Percentiles rank a stretch among this genome's conserved stretches.
phyloP scores from a whole-genome alignment of 2,888 invertebrate genomes.

The Tipula lateralis region DNA sequence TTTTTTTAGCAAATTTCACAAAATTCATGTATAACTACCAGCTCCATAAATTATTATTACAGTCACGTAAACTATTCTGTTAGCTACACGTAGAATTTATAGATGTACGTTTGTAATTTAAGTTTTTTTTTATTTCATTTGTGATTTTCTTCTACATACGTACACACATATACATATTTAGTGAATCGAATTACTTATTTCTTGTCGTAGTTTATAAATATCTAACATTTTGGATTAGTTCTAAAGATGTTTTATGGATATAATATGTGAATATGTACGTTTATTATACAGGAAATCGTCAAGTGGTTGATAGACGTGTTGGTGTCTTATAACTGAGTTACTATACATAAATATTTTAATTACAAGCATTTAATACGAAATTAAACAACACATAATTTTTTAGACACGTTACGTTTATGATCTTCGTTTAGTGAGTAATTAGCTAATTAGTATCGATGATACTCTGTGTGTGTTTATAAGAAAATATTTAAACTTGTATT shows the following conservation, averaged over 20 bases:
- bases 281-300: not conserved
- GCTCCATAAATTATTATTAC: not conserved
- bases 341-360: not conserved
- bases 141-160: conserved; percentile 8
- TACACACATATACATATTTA: not conserved
- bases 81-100: conserved; percentile 24
- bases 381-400: not conserved
- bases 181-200: conserved; percentile 11
- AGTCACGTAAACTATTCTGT: conserved; percentile 24
- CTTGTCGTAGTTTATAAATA: not conserved
- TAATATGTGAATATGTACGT: not conserved
- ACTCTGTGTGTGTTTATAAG: too few species aligned
- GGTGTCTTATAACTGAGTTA: not conserved
- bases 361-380: conserved; percentile 2
- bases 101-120: conserved; percentile 24
- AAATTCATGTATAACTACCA: not conserved
- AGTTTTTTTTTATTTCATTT: conserved; percentile 4
- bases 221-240: not conserved
- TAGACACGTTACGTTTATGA: not conserved
- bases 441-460: too few species aligned
- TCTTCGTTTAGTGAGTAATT: too few species aligned
- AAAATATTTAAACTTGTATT: too few species aligned
- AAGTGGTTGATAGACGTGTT: not conserved
- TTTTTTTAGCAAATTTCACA: conserved; percentile 11
- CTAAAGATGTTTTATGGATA: conserved; percentile 1